phyloP scores from a whole-genome alignment of 2,113 vertebrate genomes.

The Acanthochromis polyacanthus region DNA sequence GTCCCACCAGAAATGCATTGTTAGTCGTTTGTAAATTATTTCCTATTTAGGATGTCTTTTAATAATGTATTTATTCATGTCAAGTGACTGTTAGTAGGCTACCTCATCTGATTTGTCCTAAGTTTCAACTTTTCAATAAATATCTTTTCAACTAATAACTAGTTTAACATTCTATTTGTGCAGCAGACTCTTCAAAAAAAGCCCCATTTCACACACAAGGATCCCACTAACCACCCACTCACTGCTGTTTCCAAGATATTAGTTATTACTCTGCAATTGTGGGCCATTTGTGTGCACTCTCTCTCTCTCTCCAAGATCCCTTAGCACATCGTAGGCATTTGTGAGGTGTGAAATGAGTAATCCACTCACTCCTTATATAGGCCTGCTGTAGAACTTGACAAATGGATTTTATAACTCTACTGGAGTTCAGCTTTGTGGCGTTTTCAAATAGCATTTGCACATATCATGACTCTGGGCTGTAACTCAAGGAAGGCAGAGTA shows the following conservation, averaged over 20 bases:
- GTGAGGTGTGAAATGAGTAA: conserved; percentile 80
- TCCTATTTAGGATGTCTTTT: conserved; percentile 40
- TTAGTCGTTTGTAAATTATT: conserved; percentile 70
- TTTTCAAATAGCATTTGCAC: conserved; percentile 44
- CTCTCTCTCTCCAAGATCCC: conserved; percentile 50
- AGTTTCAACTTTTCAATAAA: conserved; percentile 68
- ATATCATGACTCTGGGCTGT: conserved; percentile 25
- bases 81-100: conserved; percentile 35
- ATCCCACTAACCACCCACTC: conserved; percentile 65
- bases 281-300: conserved; percentile 57
- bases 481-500: too few species aligned
- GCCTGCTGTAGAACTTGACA: conserved; percentile 49
- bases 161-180: conserved; percentile 31
- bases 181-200: conserved; percentile 8
- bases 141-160: conserved; percentile 34
- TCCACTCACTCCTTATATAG: conserved; percentile 69
- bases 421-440: conserved; percentile 21
- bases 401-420: conserved; percentile 59
- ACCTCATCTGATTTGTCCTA: conserved; percentile 35
- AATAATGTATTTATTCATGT: conserved; percentile 66
- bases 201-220: conserved; percentile 54
- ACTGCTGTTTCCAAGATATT: conserved; percentile 67
- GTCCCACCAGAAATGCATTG: conserved; percentile 29
- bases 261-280: conserved; percentile 66
- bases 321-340: conserved; percentile 68